Evolutionary conservation across 2,888 invertebrate genomes (phyloP).

Genomic region (Dryomyza anilis): DNA sequence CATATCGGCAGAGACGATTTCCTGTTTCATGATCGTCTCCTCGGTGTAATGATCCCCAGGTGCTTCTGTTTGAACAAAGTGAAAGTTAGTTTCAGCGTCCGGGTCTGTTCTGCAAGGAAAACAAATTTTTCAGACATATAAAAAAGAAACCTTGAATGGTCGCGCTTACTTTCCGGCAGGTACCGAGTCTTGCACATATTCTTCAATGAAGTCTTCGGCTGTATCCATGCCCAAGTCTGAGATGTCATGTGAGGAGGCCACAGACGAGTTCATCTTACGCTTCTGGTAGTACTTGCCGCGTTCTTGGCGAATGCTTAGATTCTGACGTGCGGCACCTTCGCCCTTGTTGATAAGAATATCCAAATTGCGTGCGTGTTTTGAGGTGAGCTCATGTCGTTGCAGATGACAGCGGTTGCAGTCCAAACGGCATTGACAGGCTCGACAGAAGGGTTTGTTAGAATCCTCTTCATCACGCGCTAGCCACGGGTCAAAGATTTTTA

Average conservation of each 20-base stretch:
- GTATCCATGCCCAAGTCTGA: slow-evolving; percentile 37
- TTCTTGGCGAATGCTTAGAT: slow-evolving; percentile 50
- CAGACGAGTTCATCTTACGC: slow-evolving; percentile 36
- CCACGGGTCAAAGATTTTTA: slow-evolving; percentile 56
- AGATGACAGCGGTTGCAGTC: slow-evolving; percentile 58
- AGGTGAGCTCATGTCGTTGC: slow-evolving; percentile 53
- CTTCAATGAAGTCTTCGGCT: slow-evolving; percentile 37
- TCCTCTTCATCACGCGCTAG: slow-evolving; percentile 48
- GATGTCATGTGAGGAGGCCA: slow-evolving; percentile 35
- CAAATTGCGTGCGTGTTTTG: slow-evolving; percentile 53
- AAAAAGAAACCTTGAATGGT: no score
- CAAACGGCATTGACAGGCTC: slow-evolving; percentile 52
- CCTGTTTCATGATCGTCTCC: slow-evolving; percentile 37
- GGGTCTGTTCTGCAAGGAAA: slow-evolving; percentile 21
- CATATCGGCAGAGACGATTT: slow-evolving; percentile 31
- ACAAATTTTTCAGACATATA: no score
- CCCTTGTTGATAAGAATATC: slow-evolving; percentile 50
- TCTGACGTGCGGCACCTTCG: slow-evolving; percentile 48
- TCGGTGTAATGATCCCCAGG: slow-evolving; percentile 38
- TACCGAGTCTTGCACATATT: slow-evolving; percentile 24
- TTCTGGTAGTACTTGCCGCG: slow-evolving; percentile 54
- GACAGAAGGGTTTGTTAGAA: slow-evolving; percentile 53
- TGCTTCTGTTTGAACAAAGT: slow-evolving; percentile 38
- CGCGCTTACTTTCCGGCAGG: slow-evolving; percentile 20
- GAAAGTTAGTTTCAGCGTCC: slow-evolving; percentile 24